Percentiles rank a stretch among this genome's conserved stretches.
These are phyloP conservation scores for Salpingus planirostris DNA, from an alignment of 2,888 invertebrate genomes.

Conservation along the genomic window DNA sequence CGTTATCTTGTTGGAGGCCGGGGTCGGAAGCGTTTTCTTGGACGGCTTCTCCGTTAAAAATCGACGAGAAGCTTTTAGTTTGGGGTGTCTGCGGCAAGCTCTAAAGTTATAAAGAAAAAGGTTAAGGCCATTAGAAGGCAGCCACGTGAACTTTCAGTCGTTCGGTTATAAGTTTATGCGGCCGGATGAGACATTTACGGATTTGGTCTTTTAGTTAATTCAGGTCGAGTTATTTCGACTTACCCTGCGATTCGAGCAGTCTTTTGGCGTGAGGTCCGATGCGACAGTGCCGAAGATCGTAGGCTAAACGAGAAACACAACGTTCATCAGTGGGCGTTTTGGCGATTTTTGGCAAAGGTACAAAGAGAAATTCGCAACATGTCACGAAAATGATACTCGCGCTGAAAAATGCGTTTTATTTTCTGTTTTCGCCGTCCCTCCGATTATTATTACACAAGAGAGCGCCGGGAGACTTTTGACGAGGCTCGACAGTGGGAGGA, in stretches of 20 bases:
- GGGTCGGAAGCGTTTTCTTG: conserved; percentile 34
- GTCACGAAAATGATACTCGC: conserved; percentile 17
- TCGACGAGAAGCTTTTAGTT: conserved; percentile 36
- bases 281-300: conserved; percentile 56
- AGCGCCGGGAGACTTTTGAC: no score
- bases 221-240: conserved; percentile 33
- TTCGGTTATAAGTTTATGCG: no score
- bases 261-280: conserved; percentile 52
- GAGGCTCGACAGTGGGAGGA: no score
- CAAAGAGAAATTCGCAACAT: conserved; percentile 9
- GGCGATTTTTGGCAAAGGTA: no score
- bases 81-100: conserved; percentile 53
- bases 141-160: background rate
- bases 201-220: no score
- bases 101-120: conserved; percentile 31
- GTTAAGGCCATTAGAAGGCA: no score
- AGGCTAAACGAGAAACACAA: conserved; percentile 45
- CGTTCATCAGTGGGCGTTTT: no score
- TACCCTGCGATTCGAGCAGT: conserved; percentile 53
- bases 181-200: no score
- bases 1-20: conserved; percentile 38
- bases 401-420: no score
- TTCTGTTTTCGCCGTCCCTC: no score
- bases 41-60: conserved; percentile 36
- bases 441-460: no score